Evolutionary conservation across 2,113 vertebrate species (phyloP).

Genomic region (Varanus komodoensis): DNA sequence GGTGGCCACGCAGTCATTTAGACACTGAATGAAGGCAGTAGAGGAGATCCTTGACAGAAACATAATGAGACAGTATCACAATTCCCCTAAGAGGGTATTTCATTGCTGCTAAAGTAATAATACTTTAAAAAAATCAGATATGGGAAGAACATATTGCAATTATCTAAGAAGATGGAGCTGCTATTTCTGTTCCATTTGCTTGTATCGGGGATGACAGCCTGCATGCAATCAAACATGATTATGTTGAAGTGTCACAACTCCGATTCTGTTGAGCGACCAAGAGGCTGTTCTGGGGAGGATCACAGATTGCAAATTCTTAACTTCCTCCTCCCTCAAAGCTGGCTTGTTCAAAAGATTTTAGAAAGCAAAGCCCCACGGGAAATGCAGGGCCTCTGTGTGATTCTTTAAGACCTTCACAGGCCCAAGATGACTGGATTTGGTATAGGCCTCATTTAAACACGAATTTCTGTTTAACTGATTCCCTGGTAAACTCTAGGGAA

Average conservation of each 20-base stretch:
- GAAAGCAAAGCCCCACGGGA: conserved; percentile 3
- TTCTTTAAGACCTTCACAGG: conserved; percentile 10
- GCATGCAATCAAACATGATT: conserved; percentile 32
- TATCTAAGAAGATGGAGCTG: not conserved
- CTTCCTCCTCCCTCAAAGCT: not conserved
- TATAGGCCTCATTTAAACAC: not conserved
- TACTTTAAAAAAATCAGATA: conserved; percentile 4
- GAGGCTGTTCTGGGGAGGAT: conserved; percentile 19
- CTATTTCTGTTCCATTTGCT: conserved; percentile 17
- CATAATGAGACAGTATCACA: not conserved
- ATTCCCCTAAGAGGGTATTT: not conserved
- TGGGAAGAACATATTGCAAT: conserved; percentile 3
- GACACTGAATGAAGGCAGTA: not conserved
- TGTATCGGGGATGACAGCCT: not conserved
- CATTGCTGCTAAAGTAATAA: not conserved
- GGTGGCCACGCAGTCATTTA: not conserved
- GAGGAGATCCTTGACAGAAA: not conserved
- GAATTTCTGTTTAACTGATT: not conserved
- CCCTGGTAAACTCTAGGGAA: not conserved
- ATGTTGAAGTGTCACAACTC: conserved; percentile 29
- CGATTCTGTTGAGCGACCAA: conserved; percentile 10
- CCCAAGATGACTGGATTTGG: not conserved
- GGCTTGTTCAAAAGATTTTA: not conserved
- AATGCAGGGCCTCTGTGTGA: not conserved
- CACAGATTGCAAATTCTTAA: not conserved